Conservation (phyloP, 2,113 vertebrate genomes). For the Neodontobutis hainanensis region DNA sequence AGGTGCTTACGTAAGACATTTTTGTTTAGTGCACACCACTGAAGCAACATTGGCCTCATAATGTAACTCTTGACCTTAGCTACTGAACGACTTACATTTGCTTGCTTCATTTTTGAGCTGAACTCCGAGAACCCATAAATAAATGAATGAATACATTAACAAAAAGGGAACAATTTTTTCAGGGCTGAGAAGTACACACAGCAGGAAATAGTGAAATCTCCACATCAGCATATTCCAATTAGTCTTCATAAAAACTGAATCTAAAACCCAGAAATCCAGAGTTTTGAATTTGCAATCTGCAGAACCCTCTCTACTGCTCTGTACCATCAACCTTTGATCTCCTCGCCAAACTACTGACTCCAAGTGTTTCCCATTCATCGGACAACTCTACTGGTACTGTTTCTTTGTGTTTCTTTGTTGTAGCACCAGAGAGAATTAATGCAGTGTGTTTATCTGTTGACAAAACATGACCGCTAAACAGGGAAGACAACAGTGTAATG, state of each 20-base stretch:
- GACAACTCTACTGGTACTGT: conserved; percentile 6
- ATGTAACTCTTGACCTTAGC: too few species aligned
- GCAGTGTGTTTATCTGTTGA: conserved; percentile 31
- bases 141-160: not conserved
- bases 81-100: too few species aligned
- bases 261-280: not conserved
- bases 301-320: not conserved
- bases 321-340: conserved; percentile 4
- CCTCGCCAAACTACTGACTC: conserved; percentile 17
- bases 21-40: too few species aligned
- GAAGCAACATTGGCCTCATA: too few species aligned
- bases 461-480: conserved; percentile 42
- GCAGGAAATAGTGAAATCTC: not conserved
- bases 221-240: not conserved
- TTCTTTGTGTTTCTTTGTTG: conserved; percentile 18
- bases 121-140: not conserved
- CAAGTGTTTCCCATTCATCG: not conserved
- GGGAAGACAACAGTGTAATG: conserved; percentile 13
- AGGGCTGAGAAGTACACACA: not conserved
- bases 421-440: conserved; percentile 50
- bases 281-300: not conserved
- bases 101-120: too few species aligned
- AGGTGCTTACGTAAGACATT: too few species aligned
- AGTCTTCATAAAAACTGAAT: not conserved
- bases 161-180: not conserved